These are phyloP conservation scores for Thecophora atra DNA, from an alignment of 2,888 invertebrate genomes.

Conservation along the genomic window DNA sequence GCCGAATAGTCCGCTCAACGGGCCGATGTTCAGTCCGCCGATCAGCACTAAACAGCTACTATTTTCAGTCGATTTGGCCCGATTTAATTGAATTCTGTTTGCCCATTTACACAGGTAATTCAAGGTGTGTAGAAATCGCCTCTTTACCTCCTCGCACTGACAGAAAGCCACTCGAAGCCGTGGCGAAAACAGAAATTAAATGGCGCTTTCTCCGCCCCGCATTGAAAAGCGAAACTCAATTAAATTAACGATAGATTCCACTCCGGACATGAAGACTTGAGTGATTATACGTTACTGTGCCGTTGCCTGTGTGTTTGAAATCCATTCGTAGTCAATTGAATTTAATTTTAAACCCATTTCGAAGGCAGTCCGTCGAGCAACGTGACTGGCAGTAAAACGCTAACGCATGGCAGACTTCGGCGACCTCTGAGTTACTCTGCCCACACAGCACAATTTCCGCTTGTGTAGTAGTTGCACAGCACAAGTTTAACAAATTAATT, in stretches of 20 bases:
- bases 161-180: not conserved
- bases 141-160: too few relatives aligned
- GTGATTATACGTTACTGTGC: too few relatives aligned
- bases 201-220: not conserved
- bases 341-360: constrained; percentile 16
- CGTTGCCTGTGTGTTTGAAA: not conserved
- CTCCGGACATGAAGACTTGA: not conserved
- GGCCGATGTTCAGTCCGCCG: not conserved
- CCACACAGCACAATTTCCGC: not conserved
- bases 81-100: constrained; percentile 31
- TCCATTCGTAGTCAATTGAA: constrained; percentile 34
- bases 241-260: constrained; percentile 28
- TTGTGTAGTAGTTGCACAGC: not conserved
- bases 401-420: not conserved
- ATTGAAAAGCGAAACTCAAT: constrained; percentile 6
- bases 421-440: not conserved
- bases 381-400: not conserved
- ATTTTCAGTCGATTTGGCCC: constrained; percentile 23
- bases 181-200: not conserved
- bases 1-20: too few relatives aligned
- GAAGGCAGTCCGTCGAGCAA: not conserved
- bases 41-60: not conserved
- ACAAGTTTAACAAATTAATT: constrained; percentile 62
- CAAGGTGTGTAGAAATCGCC: not conserved
- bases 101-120: constrained; percentile 14